Evolutionary conservation across 2,113 vertebrate genomes (phyloP).

Genomic region (Eptesicus fuscus): DNA sequence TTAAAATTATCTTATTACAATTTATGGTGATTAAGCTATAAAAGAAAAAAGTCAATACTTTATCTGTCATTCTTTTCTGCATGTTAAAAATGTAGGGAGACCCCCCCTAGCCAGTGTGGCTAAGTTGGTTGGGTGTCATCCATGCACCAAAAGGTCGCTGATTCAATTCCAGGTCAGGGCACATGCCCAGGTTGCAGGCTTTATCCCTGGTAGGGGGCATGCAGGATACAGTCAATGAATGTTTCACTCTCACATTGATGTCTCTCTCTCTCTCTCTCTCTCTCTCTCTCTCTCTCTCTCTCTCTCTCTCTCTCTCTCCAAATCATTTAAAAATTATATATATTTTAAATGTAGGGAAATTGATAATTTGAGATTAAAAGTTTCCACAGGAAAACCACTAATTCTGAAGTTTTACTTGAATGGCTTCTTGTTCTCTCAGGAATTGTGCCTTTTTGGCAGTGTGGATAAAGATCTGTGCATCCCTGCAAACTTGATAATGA

Average conservation of each 20-base stretch:
- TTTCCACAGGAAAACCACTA: background rate
- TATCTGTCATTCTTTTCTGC: background rate
- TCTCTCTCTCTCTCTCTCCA: background rate
- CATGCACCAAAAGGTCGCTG: background rate
- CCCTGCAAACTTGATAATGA: background rate
- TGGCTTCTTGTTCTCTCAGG: background rate
- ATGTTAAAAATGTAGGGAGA: background rate
- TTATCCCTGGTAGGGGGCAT: background rate
- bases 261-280: background rate
- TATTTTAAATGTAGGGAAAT: background rate
- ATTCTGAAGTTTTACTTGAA: background rate
- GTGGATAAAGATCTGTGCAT: background rate
- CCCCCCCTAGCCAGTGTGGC: background rate
- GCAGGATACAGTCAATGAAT: background rate
- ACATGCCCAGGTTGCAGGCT: background rate
- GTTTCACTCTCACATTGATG: background rate
- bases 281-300: too few relatives aligned
- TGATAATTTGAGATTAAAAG: background rate
- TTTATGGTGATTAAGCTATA: background rate
- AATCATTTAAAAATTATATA: background rate
- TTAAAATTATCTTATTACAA: background rate
- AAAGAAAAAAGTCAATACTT: background rate
- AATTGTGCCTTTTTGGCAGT: background rate
- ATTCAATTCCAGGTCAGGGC: background rate
- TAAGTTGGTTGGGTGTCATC: background rate